Percentiles rank a stretch among this genome's conserved stretches.
Evolutionary conservation across 2,113 vertebrate species (phyloP).

Genomic region (Mesitornis unicolor): DNA sequence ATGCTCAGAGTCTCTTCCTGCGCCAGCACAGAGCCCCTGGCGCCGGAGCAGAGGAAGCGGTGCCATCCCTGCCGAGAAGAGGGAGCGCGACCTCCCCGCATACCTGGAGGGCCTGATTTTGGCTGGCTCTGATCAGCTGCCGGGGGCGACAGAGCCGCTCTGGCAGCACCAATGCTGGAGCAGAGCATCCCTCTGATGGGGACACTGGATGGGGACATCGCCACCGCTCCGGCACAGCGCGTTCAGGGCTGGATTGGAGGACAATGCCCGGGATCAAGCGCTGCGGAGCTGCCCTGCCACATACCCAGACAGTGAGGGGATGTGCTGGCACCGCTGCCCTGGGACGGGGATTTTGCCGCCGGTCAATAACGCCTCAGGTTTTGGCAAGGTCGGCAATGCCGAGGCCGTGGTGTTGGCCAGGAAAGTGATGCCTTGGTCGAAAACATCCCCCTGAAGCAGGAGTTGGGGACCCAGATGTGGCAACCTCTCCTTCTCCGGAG

Average conservation of each 20-base stretch:
- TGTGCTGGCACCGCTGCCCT: neutral
- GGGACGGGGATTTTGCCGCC: neutral
- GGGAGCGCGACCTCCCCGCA: neutral
- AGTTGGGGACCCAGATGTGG: no score
- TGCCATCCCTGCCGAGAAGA: neutral
- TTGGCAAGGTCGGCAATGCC: rapidly evolving
- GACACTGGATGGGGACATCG: no score
- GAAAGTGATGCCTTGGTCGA: rapidly evolving
- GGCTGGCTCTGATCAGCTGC: neutral
- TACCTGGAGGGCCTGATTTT: neutral
- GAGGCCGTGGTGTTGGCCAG: neutral
- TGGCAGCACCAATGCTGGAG: no score
- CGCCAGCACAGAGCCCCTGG: neutral
- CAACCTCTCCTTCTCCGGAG: neutral
- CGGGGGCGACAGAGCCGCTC: neutral
- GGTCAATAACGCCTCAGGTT: neutral
- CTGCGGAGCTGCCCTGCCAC: neutral
- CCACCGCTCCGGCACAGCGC: neutral
- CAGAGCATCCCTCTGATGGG: neutral
- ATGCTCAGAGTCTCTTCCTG: neutral
- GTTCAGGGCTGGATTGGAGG: neutral
- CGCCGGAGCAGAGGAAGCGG: neutral
- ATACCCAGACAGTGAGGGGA: conserved; percentile 9
- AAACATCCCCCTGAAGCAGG: neutral
- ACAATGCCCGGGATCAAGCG: conserved; percentile 39